Base-by-base conservation (phyloP, 2,113 vertebrate genomes). In the Dicerorhinus sumatrensis region DNA sequence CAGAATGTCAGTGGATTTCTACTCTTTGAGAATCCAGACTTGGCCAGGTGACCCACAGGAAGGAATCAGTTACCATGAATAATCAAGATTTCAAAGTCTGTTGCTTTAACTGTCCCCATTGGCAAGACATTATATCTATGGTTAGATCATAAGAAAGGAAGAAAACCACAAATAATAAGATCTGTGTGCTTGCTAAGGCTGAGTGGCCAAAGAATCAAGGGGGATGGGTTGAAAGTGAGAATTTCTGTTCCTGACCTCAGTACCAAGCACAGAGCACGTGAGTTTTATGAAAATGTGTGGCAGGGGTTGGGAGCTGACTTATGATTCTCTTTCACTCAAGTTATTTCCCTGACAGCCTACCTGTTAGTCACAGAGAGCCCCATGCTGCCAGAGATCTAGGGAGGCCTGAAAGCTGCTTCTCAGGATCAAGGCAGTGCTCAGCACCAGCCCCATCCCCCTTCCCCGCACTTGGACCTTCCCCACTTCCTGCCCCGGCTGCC, bases 11-110 rank as follows among this genome's bases (percentile, higher is more conserved):
- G 20, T 16, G 10, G 16, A 93, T 36, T 42, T 54, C 69, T 29
- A 85, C 21, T 56, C 89, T 90, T n/a, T 63, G 29, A 91, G 83
- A 92, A 92, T 23, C 31, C 58, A n/a, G 33, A 72, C 20, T 51
- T 39, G 33, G 54, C 16, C 81, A 56, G 31, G 42, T 83, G 36
- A 89, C 21, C 87, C 29, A 86, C 10, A 36, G 63, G 36, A 86
- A 89, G 42, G n/a, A 63, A 63, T 85, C 77, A 31, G 29, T 84
- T n/a, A 91, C 42, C 18, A 67, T 31, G 29, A 88, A 70, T 11
- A 89, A 67, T 65, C 54, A 95, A 79, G 79, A 82, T 73, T 92
- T 86, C 51, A 65, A 92, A 85, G 46, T 84, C 27, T 82, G 4
- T 58, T 86, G 63, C 56, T 96, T 93, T n/a, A 85, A n/a, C 14